These are phyloP conservation scores for Barbus barbus DNA, from an alignment of 2,113 vertebrate genomes.

Conservation along the genomic window DNA sequence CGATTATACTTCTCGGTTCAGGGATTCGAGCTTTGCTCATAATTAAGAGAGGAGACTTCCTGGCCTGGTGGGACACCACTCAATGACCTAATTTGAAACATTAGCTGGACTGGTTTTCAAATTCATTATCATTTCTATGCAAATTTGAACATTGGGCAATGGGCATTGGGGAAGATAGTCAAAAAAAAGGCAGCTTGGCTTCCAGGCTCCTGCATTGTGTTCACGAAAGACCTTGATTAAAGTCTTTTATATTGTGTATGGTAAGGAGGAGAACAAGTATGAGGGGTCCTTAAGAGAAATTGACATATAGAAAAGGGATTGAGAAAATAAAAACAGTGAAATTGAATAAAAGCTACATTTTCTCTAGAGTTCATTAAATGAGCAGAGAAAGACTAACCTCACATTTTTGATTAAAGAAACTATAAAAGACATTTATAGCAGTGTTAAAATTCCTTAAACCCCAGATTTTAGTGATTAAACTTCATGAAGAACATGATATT, in stretches of 20 bases:
- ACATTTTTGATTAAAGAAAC: neutral
- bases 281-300: neutral
- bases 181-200: constrained; percentile 43
- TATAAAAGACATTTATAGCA: neutral
- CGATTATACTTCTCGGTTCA: constrained; percentile 60
- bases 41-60: constrained; percentile 46
- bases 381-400: neutral
- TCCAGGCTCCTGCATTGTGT: constrained; percentile 20
- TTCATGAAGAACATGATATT: neutral
- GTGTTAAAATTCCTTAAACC: neutral
- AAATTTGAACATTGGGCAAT: constrained; percentile 30
- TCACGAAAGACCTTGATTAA: neutral
- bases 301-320: neutral
- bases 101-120: constrained; percentile 41
- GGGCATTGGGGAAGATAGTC: constrained; percentile 4
- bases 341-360: constrained; percentile 5
- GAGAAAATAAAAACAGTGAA: neutral
- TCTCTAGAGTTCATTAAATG: neutral
- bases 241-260: neutral
- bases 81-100: constrained; percentile 55
- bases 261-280: neutral
- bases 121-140: constrained; percentile 34
- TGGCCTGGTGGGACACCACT: constrained; percentile 57
- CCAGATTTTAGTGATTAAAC: neutral
- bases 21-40: constrained; percentile 65